These are phyloP conservation scores for Nothobranchius furzeri DNA, from an alignment of 2,113 vertebrate species.

Conservation along the genomic window DNA sequence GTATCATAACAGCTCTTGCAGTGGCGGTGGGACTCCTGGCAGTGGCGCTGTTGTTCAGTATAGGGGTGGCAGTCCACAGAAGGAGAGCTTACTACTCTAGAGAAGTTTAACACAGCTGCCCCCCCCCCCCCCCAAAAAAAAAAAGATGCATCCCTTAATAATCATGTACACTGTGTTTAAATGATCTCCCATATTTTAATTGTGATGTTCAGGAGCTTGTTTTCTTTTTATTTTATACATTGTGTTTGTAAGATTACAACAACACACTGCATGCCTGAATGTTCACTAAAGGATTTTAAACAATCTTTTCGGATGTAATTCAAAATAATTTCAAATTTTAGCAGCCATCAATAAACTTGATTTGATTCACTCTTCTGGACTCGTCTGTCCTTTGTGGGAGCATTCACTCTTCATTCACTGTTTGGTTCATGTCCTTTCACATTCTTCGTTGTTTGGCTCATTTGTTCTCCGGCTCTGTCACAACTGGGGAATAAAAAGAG, in stretches of 20 bases:
- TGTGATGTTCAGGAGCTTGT: neutral
- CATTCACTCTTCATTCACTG: constrained; percentile 34
- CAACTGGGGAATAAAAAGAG: constrained; percentile 45
- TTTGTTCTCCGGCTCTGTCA: constrained; percentile 28
- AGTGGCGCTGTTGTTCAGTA: constrained; percentile 72
- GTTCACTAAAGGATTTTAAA: constrained; percentile 2
- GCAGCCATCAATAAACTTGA: constrained; percentile 47
- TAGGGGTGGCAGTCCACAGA: constrained; percentile 56
- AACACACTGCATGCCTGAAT: constrained; percentile 1
- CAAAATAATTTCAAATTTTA: constrained; percentile 15
- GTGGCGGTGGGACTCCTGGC: constrained; percentile 69
- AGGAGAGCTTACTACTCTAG: constrained; percentile 55
- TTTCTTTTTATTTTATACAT: neutral
- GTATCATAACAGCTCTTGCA: constrained; percentile 64
- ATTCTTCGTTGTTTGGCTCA: constrained; percentile 46
- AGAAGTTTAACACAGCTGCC: constrained; percentile 51
- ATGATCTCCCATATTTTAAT: neutral
- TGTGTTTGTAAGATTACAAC: neutral
- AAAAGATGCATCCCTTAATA: constrained; percentile 8
- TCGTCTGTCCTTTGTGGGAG: constrained; percentile 8
- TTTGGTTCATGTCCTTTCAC: constrained; percentile 43
- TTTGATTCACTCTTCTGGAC: constrained; percentile 41
- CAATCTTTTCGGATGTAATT: constrained; percentile 10
- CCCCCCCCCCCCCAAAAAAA: constrained; percentile 15
- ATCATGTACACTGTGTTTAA: constrained; percentile 17